A percentile compares a stretch with the other conserved stretches of the same genome.
These are phyloP conservation scores for Carettochelys insculpta DNA, from an alignment of 2,113 vertebrate species.

Conservation along the genomic window DNA sequence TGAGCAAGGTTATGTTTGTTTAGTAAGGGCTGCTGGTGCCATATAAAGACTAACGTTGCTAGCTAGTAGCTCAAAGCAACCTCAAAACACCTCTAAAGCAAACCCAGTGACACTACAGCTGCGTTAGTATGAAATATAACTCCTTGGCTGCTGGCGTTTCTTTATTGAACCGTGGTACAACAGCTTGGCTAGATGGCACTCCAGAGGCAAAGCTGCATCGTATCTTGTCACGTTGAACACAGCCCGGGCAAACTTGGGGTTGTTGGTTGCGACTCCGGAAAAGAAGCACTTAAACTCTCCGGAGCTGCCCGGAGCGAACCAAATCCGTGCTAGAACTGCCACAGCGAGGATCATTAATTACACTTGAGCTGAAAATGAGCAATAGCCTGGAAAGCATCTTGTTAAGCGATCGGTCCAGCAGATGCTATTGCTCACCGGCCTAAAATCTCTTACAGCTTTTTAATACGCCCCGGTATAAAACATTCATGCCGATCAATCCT, in stretches of 20 bases:
- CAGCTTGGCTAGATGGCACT: conserved; percentile 70
- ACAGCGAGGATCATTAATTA: conserved; percentile 39
- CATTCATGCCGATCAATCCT: conserved; percentile 67
- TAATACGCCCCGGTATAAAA: conserved; percentile 29
- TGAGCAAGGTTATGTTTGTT: neutral
- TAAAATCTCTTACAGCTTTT: conserved; percentile 34
- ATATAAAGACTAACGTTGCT: conserved; percentile 50
- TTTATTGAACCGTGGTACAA: conserved; percentile 63
- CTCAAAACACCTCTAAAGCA: conserved; percentile 61
- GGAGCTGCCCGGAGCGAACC: neutral
- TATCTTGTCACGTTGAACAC: conserved; percentile 24
- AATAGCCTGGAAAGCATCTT: conserved; percentile 43
- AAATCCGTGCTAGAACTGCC: neutral
- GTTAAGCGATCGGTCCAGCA: conserved; percentile 49
- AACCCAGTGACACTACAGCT: conserved; percentile 59
- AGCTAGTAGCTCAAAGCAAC: conserved; percentile 50
- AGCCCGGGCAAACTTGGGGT: conserved; percentile 33
- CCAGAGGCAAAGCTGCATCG: conserved; percentile 54
- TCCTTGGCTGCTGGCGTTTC: conserved; percentile 63
- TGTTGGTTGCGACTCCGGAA: neutral
- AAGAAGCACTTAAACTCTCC: neutral
- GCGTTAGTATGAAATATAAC: conserved; percentile 65
- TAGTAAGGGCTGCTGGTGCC: neutral
- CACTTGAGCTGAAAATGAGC: conserved; percentile 35
- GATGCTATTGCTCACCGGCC: conserved; percentile 43